A percentile compares a stretch with the other conserved stretches of the same genome.
These are phyloP conservation scores for Drosophila buzzatii DNA, from an alignment of 2,888 invertebrate genomes.

Conservation along the genomic window DNA sequence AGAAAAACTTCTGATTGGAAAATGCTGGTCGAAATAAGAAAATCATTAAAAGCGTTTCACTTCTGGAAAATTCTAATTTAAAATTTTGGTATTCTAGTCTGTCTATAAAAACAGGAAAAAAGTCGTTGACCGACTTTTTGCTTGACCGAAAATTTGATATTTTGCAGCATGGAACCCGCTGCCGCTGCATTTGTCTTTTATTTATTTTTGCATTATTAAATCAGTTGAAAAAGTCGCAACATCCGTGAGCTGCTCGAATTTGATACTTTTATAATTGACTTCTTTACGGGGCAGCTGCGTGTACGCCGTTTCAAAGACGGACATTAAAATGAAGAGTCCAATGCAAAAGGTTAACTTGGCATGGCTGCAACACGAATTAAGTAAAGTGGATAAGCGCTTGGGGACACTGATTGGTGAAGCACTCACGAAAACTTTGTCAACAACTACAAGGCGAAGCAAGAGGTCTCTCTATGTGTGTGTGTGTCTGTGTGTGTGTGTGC, in stretches of 20 bases:
- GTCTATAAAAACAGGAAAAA: not conserved
- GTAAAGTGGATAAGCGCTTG: slow-evolving; percentile 56
- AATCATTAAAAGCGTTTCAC: not conserved
- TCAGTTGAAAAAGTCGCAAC: slow-evolving; percentile 16
- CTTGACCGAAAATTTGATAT: slow-evolving; percentile 45
- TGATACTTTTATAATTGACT: slow-evolving; percentile 65
- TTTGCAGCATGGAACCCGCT: slow-evolving; percentile 16
- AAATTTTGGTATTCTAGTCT: too few relatives aligned
- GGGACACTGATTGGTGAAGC: slow-evolving; percentile 50
- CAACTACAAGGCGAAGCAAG: slow-evolving; percentile 24
- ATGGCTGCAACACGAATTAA: slow-evolving; percentile 48
- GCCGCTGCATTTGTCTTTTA: slow-evolving; percentile 13
- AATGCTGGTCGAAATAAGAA: not conserved
- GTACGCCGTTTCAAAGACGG: slow-evolving; percentile 32
- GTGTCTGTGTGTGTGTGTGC: not conserved
- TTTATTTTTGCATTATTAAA: slow-evolving; percentile 25
- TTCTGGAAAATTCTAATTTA: slow-evolving; percentile 13
- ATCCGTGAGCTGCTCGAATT: slow-evolving; percentile 43
- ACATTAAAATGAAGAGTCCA: slow-evolving; percentile 20
- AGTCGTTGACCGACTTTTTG: slow-evolving; percentile 50
- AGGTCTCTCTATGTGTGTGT: not conserved
- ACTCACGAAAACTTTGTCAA: slow-evolving; percentile 50
- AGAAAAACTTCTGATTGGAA: not conserved
- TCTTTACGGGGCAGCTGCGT: slow-evolving; percentile 27
- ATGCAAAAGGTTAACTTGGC: slow-evolving; percentile 49